Conservation (phyloP, 2,888 invertebrate genomes). For the Coelopa pilipes region DNA sequence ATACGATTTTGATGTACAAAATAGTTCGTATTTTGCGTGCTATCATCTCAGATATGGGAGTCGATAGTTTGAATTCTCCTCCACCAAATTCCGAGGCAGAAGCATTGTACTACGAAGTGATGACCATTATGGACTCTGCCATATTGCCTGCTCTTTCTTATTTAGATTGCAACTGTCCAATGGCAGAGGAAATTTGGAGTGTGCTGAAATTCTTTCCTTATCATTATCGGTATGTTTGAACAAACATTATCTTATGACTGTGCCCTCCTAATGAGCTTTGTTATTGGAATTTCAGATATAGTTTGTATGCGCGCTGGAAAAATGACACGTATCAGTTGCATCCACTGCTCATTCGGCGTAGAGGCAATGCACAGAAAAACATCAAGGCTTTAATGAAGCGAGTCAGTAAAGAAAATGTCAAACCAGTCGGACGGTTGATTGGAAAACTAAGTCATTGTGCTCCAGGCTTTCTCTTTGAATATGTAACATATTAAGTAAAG, state of each 20-base stretch:
- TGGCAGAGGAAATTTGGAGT: conserved; percentile 96
- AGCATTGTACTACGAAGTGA: conserved; percentile 81
- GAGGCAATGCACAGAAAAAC: conserved; percentile 88
- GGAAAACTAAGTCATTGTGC: conserved; percentile 97
- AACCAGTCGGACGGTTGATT: conserved; percentile 93
- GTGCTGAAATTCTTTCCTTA: conserved; percentile 88
- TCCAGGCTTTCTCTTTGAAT: conserved; percentile 95
- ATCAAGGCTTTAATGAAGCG: conserved; percentile 97
- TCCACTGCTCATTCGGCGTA: conserved; percentile 83
- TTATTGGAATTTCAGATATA: conserved; percentile 71
- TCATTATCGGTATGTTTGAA: conserved; percentile 72
- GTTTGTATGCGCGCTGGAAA: conserved; percentile 96
- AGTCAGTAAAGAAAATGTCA: conserved; percentile 98
- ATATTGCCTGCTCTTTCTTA: conserved; percentile 91
- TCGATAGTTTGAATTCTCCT: conserved; percentile 63
- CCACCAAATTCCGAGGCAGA: conserved; percentile 64
- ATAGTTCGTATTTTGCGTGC: conserved; percentile 71
- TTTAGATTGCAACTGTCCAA: conserved; percentile 93
- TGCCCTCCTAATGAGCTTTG: neutral
- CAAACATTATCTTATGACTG: neutral
- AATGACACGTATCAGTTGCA: conserved; percentile 86
- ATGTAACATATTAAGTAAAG: conserved; percentile 69
- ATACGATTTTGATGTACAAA: conserved; percentile 92
- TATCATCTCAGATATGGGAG: conserved; percentile 63
- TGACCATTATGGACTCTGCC: conserved; percentile 87